A percentile compares a stretch with the other conserved stretches of the same genome.
Evolutionary conservation across 2,888 invertebrate genomes (phyloP).

Genomic region (Ichneumoninae sp.): DNA sequence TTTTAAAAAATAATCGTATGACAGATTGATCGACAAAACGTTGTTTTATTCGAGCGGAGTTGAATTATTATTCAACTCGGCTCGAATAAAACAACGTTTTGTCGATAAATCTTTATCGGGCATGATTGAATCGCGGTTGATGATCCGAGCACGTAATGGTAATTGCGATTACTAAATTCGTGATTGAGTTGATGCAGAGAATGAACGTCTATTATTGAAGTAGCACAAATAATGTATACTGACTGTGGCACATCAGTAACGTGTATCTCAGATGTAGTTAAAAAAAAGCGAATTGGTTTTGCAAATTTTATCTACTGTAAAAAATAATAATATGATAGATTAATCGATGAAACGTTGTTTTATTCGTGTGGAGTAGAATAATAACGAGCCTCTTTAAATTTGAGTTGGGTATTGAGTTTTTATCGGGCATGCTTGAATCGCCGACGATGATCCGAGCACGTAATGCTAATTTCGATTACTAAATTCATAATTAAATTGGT

Average conservation of each 20-base stretch:
- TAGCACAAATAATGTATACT: too few relatives aligned
- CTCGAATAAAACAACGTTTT: too few relatives aligned
- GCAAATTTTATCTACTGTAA: too few relatives aligned
- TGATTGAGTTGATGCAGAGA: constrained; percentile 42
- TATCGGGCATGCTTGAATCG: constrained; percentile 32
- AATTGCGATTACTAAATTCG: constrained; percentile 55
- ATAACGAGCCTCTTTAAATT: neutral
- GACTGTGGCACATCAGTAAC: too few relatives aligned
- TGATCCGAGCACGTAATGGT: constrained; percentile 49
- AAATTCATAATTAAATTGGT: constrained; percentile 54
- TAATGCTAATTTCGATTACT: constrained; percentile 56
- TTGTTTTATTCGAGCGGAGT: neutral
- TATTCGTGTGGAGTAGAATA: neutral
- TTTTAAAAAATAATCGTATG: too few relatives aligned
- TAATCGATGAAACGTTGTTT: neutral
- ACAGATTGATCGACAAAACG: neutral
- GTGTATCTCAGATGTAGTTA: too few relatives aligned
- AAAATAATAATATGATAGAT: neutral
- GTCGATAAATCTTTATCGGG: neutral
- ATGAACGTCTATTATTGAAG: neutral
- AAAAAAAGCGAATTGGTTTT: too few relatives aligned
- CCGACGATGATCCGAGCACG: constrained; percentile 39
- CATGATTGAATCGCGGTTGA: constrained; percentile 37
- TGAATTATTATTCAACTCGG: too few relatives aligned
- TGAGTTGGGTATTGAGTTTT: constrained; percentile 5